Evolutionary conservation across 2,888 invertebrate species (phyloP).

Genomic region (Deladenus siricidicola): DNA sequence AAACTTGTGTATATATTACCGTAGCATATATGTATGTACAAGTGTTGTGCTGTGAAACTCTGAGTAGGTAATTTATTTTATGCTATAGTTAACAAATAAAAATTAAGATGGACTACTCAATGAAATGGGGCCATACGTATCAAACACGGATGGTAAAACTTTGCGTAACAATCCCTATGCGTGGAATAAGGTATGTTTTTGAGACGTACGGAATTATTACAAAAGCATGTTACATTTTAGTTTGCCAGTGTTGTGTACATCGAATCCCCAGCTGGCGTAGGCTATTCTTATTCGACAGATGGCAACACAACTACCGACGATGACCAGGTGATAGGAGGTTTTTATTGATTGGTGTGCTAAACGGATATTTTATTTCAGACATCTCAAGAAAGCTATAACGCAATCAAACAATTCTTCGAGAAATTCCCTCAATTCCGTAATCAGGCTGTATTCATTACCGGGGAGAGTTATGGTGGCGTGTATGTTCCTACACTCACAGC

Average conservation of each 20-base stretch:
- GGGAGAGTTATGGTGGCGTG: slow-evolving; percentile 58
- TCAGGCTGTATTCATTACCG: slow-evolving; percentile 57
- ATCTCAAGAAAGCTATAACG: slow-evolving; percentile 56
- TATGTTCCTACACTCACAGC: slow-evolving; percentile 57
- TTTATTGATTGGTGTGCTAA: no score
- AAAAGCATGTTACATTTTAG: slow-evolving; percentile 36
- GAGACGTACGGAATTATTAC: not conserved
- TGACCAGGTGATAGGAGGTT: slow-evolving; percentile 16
- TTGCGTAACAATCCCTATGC: slow-evolving; percentile 48
- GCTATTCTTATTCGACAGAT: slow-evolving; percentile 58
- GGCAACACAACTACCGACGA: slow-evolving; percentile 53
- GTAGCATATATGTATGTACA: no score
- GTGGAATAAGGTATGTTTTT: slow-evolving; percentile 48
- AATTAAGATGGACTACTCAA: slow-evolving; percentile 55
- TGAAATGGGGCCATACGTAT: slow-evolving; percentile 57
- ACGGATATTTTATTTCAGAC: slow-evolving; percentile 41
- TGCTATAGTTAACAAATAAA: slow-evolving; percentile 53
- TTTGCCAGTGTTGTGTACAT: slow-evolving; percentile 56
- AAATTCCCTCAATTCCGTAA: slow-evolving; percentile 56
- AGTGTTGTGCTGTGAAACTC: no score
- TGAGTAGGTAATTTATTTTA: no score
- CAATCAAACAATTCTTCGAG: slow-evolving; percentile 57
- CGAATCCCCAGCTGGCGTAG: slow-evolving; percentile 60
- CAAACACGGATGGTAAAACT: slow-evolving; percentile 48
- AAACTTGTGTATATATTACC: no score